phyloP scores from a whole-genome alignment of 2,797 vertebrate species.

The Molossus molossus region DNA sequence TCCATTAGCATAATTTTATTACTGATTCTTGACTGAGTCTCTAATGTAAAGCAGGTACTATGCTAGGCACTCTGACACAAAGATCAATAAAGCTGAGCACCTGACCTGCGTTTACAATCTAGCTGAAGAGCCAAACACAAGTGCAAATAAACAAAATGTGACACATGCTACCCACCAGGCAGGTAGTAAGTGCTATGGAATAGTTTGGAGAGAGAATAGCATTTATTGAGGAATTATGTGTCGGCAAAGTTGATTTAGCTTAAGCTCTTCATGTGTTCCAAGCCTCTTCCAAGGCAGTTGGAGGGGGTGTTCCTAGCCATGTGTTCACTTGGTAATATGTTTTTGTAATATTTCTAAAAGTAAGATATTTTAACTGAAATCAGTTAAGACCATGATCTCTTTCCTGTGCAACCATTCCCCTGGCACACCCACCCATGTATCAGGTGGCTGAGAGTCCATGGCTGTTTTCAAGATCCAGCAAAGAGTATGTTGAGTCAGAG shows the following conservation, averaged over 20 bases:
- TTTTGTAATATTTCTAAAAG: constrained; percentile 7
- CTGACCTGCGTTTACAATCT: neutral
- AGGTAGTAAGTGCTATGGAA: neutral
- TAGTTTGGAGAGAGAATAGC: neutral
- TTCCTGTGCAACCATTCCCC: neutral
- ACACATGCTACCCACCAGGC: neutral
- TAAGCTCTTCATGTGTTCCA: neutral
- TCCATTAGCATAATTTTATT: neutral
- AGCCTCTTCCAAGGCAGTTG: neutral
- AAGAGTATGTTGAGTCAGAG: neutral
- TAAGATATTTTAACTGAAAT: neutral
- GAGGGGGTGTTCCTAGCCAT: neutral
- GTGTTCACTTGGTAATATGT: neutral
- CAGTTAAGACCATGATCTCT: neutral
- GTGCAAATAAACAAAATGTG: neutral
- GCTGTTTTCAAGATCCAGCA: neutral
- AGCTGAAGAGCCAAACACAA: neutral
- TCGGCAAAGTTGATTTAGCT: neutral
- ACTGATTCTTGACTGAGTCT: neutral
- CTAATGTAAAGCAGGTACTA: neutral
- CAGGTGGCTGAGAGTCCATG: neutral
- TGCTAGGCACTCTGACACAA: neutral
- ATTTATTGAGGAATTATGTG: neutral
- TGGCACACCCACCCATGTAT: neutral
- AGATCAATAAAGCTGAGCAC: neutral